Percentiles rank a stretch among this genome's conserved stretches.
Conservation (phyloP, 2,888 invertebrate genomes). For the Epistrophe grossulariae region DNA sequence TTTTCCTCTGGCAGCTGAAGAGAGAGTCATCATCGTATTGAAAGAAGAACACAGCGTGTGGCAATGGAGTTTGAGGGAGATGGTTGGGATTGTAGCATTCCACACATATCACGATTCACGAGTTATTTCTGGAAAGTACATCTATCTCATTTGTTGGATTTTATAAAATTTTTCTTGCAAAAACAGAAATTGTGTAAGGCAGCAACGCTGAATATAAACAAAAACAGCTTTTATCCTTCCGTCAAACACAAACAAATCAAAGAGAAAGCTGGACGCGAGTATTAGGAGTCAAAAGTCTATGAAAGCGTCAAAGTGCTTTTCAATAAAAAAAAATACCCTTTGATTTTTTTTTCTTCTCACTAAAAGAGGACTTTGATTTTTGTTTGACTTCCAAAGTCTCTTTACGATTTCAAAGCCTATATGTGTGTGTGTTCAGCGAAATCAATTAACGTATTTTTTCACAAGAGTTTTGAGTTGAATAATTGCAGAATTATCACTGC, state of each 20-base stretch:
- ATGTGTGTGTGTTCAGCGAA: neutral
- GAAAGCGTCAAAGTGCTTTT: neutral
- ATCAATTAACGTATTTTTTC: neutral
- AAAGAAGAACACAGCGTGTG: too few species aligned
- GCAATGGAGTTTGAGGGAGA: neutral
- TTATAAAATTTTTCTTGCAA: too few species aligned
- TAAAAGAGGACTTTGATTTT: neutral
- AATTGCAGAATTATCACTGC: neutral
- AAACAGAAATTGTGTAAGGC: too few species aligned
- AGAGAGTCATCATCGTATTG: too few species aligned
- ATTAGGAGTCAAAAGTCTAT: neutral
- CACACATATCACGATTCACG: too few species aligned
- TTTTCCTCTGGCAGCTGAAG: too few species aligned
- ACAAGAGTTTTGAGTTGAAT: neutral
- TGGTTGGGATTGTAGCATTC: neutral
- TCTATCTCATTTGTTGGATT: too few species aligned
- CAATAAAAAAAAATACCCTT: neutral
- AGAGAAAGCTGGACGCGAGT: neutral
- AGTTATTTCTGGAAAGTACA: too few species aligned
- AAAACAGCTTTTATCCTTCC: neutral
- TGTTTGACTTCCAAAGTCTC: neutral
- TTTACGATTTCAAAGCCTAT: neutral
- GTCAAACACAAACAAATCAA: neutral
- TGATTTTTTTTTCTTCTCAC: neutral
- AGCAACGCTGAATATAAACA: neutral